phyloP scores from a whole-genome alignment of 2,113 vertebrate species.

The Herpailurus yagouaroundi region DNA sequence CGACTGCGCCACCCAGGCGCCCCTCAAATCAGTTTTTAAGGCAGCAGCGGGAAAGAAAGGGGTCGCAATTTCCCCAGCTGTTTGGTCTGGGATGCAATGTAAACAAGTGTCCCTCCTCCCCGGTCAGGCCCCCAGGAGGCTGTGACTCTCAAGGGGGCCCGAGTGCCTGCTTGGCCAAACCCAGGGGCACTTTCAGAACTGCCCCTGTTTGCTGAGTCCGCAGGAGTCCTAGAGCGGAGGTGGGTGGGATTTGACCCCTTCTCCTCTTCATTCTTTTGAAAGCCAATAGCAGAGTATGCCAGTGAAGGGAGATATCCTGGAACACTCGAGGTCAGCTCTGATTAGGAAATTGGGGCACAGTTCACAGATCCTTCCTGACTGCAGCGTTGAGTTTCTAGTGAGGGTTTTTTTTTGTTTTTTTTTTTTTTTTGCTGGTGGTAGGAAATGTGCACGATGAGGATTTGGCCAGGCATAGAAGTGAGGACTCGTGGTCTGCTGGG shows the following conservation, averaged over 20 bases:
- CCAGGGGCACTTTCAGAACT: slow-evolving; percentile 44
- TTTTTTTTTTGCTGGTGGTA: neutral
- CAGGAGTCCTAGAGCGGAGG: slow-evolving; percentile 7
- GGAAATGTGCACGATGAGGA: neutral
- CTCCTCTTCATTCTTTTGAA: slow-evolving; percentile 64
- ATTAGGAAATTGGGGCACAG: slow-evolving; percentile 37
- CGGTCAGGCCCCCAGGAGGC: slow-evolving; percentile 49
- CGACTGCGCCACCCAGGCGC: no score
- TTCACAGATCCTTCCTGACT: slow-evolving; percentile 48
- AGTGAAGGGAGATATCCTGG: slow-evolving; percentile 42
- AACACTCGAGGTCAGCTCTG: slow-evolving; percentile 60
- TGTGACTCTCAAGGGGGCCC: neutral
- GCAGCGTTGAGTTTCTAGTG: neutral
- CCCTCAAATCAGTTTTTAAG: slow-evolving; percentile 70
- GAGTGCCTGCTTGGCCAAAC: slow-evolving; percentile 64
- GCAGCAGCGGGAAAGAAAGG: slow-evolving; percentile 67
- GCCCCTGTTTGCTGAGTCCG: slow-evolving; percentile 78
- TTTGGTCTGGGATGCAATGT: slow-evolving; percentile 77
- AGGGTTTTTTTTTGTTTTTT: neutral
- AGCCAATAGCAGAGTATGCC: slow-evolving; percentile 53
- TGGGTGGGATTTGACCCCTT: slow-evolving; percentile 55
- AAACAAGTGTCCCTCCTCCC: slow-evolving; percentile 67
- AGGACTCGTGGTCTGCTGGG: neutral
- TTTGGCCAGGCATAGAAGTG: neutral
- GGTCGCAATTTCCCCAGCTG: slow-evolving; percentile 79